Conservation (phyloP, 2,113 vertebrate species). For the Pygathrix nemaeus region DNA sequence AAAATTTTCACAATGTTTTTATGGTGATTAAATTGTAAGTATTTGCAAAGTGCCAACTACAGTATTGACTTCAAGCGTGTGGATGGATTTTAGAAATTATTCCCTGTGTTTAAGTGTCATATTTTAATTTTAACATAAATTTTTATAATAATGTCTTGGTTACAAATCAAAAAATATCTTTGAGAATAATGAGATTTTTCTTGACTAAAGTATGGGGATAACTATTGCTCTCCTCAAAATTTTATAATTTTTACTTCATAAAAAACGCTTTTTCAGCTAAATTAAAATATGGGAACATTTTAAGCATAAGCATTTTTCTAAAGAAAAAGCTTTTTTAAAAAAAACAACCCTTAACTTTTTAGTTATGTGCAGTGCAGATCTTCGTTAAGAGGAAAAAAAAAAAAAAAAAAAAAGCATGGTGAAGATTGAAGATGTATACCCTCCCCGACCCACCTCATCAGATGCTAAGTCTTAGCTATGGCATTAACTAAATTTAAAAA, state of each 20-base stretch:
- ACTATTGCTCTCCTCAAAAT: background rate
- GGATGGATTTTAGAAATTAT: background rate
- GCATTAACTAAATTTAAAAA: background rate
- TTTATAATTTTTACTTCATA: background rate
- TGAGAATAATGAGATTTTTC: background rate
- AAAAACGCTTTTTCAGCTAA: background rate
- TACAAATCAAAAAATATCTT: background rate
- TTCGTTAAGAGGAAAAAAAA: background rate
- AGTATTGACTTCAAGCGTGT: background rate
- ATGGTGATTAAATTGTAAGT: background rate
- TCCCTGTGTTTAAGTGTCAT: background rate
- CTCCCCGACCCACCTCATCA: too few relatives aligned
- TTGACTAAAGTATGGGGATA: background rate
- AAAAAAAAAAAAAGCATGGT: background rate
- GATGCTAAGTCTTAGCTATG: background rate
- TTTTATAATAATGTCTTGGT: background rate
- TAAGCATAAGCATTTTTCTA: background rate
- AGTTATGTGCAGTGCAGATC: background rate
- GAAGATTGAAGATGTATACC: background rate
- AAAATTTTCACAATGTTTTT: background rate
- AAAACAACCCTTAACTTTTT: background rate
- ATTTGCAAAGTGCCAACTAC: background rate
- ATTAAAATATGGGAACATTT: background rate
- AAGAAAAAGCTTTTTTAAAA: background rate
- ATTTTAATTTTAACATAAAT: slow-evolving; percentile 14